Base-by-base conservation (phyloP, 2,888 invertebrate species). In the Halictus quadricinctus region DNA sequence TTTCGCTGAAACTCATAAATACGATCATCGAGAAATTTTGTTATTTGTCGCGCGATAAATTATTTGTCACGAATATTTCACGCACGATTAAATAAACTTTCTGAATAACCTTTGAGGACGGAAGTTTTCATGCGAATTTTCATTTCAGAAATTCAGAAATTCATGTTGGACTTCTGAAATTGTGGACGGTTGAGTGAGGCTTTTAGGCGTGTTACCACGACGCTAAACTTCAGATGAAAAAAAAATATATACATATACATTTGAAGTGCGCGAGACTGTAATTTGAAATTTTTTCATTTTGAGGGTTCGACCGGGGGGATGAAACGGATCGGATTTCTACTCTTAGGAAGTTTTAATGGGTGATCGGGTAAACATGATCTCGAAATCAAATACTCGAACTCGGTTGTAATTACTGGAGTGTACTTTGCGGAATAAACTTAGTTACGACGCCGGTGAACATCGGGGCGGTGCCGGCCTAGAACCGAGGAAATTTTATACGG, bases 301-400 rank as follows among this genome's bases (percentile, higher is more conserved):
- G 12, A 4, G 13, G 41, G 36, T 69, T 76, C 60, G 69, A n/a
- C 15, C 21, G 29, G 7, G 3, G 66, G 36, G 18, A 25, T 50
- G 41, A 15, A 18, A n/a, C 46, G 54, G 54, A 72, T 88, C 79
- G 41, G 79, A 81, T 81, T 77, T 81, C 58, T 79, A 79, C 81
- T 79, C 58, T 77, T 81, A 76, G 25, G 69, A 81, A 87, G 79
- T 83, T 87, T 83, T 79, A 84, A 86, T 81, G 64, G 72, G 72
- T 72, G 81, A 76, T 78, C 81, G 81, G 72, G 81, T 81, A 88
- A 88, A 88, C 87, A 88, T 69, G 83, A 83, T 88, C 82, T 87
- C 82, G 79, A 88, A 88, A 88, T 85, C 88, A 88, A 88, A 88
- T 87, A 88, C 82, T 73, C 66, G 60, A 75, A 76, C 76, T 75